Base-by-base conservation (phyloP, 2,888 invertebrate species). In the Malacosoma neustria region DNA sequence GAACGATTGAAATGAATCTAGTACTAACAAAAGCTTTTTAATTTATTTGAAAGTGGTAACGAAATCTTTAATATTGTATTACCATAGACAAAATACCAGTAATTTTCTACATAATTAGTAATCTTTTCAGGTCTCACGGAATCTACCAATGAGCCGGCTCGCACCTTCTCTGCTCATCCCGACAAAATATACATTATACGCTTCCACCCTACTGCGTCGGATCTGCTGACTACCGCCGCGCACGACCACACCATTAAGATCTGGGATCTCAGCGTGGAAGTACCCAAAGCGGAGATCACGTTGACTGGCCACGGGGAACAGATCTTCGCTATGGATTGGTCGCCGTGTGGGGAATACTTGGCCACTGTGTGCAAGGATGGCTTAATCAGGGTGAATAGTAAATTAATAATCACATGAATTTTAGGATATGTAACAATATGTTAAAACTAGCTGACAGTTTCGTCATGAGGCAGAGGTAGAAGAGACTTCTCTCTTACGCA, bases 281-380 rank as follows among this genome's bases (percentile, higher is more conserved):
- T 30, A 0, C 82, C 84, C 0, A 50, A 45, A 0, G 57, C 67
- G 1, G 61, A 55, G 46, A 89, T 94, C 43, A 87, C 89, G 1
- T 71, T 96, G 3, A 88, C 88, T 7, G 94, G 80, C 0, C 96
- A 96, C 55, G 90, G 91, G 0, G 96, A 96, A 58, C 96, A 96
- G 80, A 94, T 98, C 65, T 96, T 97, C 54, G 93, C 95, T 40
- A 87, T 96, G 52, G 93, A 95, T 2, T 99, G 98, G 98, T 97
- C 97, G 40, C 94, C 95, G 0, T 95, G 95, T 61, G 98, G 98
- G 1, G 89, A 89, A 15, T 90, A 90, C 53, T 88, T 96, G 44
- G 95, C 97, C 7, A 96, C 95, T 0, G 92, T 96, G 0, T 95
- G 96, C 73, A 96, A 94, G 64, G 98, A 98, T 76, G 93, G 94